phyloP scores from a whole-genome alignment of 2,113 vertebrate species.

The Tetraodon nigroviridis region DNA sequence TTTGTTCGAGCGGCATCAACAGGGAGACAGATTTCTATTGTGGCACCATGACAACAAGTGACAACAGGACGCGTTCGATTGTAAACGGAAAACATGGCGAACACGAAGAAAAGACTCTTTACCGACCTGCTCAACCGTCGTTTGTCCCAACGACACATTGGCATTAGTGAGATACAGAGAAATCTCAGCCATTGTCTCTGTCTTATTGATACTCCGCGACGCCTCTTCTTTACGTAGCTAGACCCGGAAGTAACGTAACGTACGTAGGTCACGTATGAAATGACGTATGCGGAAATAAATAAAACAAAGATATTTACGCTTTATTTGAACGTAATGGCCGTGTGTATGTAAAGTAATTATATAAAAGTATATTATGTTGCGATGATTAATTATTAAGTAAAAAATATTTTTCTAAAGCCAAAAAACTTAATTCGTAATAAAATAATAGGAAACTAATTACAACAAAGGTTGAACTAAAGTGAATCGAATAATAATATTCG shows the following conservation, averaged over 20 bases:
- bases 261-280: too few relatives aligned
- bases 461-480: too few relatives aligned
- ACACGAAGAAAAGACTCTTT: neutral
- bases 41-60: slow-evolving; percentile 2
- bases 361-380: too few relatives aligned
- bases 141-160: slow-evolving; percentile 51
- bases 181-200: slow-evolving; percentile 63
- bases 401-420: too few relatives aligned
- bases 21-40: neutral
- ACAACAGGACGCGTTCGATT: slow-evolving; percentile 5
- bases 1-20: neutral
- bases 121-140: slow-evolving; percentile 52
- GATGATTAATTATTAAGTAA: too few relatives aligned
- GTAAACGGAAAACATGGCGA: neutral
- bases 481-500: too few relatives aligned
- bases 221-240: slow-evolving; percentile 8
- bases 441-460: too few relatives aligned
- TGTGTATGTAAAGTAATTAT: too few relatives aligned
- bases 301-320: too few relatives aligned
- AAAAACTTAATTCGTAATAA: too few relatives aligned
- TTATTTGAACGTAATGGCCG: too few relatives aligned
- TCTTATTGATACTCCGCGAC: slow-evolving; percentile 28
- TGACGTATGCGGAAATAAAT: too few relatives aligned
- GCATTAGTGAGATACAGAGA: slow-evolving; percentile 64
- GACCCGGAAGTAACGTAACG: slow-evolving; percentile 44